Evolutionary conservation across 2,888 invertebrate species (phyloP).

Genomic region (Eristalinus sepulchralis): DNA sequence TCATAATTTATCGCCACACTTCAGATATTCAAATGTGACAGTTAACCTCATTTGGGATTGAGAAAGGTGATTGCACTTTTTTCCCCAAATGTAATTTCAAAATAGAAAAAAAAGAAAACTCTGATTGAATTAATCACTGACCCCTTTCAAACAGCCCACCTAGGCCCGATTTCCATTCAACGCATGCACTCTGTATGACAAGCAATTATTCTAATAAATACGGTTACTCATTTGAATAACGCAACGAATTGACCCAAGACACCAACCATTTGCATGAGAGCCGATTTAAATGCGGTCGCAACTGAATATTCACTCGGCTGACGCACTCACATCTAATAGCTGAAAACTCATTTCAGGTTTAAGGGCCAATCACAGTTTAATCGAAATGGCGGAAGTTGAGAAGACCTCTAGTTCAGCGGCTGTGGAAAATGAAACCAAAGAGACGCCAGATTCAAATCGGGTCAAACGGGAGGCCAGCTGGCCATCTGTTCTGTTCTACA

Average conservation of each 20-base stretch:
- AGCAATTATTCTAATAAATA: constrained; percentile 20
- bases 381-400: constrained; percentile 37
- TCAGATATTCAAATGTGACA: no score
- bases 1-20: no score
- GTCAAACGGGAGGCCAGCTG: constrained; percentile 86
- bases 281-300: neutral
- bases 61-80: no score
- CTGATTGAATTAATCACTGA: neutral
- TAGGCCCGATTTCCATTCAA: neutral
- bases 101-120: neutral
- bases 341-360: neutral
- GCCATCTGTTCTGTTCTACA: constrained; percentile 87
- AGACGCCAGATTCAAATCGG: constrained; percentile 74
- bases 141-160: neutral
- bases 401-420: neutral
- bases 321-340: neutral
- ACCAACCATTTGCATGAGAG: neutral
- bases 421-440: constrained; percentile 1
- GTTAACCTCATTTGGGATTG: no score
- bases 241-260: constrained; percentile 1
- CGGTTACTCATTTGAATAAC: neutral
- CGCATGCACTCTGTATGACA: neutral
- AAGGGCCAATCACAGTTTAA: neutral
- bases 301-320: neutral
- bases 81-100: neutral